These are phyloP conservation scores for Loxodonta africana DNA, from an alignment of 2,113 vertebrate genomes.

Conservation along the genomic window DNA sequence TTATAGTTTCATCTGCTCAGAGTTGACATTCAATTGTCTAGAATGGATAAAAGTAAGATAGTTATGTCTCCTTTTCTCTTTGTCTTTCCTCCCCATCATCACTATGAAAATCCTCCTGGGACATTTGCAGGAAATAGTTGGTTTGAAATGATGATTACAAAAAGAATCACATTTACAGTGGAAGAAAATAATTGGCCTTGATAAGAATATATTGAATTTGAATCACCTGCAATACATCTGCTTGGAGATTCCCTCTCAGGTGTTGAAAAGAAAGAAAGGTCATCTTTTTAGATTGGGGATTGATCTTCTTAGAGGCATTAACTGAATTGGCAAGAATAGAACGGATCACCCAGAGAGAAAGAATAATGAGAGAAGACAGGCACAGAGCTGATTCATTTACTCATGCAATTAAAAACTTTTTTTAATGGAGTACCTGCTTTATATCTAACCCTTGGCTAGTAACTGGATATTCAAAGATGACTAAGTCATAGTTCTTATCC, in stretches of 20 bases:
- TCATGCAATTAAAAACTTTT: not conserved
- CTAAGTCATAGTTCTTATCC: not conserved
- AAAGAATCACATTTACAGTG: not conserved
- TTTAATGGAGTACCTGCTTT: not conserved
- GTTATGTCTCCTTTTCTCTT: not conserved
- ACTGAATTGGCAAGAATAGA: not conserved
- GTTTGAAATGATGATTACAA: not conserved
- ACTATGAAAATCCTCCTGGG: not conserved
- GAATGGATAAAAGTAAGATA: not conserved
- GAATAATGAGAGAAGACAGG: not conserved
- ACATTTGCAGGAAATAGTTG: not conserved
- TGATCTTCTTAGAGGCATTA: not conserved
- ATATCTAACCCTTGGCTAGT: not conserved
- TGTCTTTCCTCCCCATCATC: not conserved
- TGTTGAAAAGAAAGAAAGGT: not conserved
- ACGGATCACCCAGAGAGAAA: not conserved
- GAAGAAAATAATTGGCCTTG: conserved; percentile 8
- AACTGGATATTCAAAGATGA: not conserved
- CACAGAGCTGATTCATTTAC: not conserved
- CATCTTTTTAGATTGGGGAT: not conserved
- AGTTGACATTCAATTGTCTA: not conserved
- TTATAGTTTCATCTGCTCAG: not conserved
- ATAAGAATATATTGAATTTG: conserved; percentile 4
- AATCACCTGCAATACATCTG: not conserved
- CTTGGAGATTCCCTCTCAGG: not conserved